Evolutionary conservation across 2,888 invertebrate genomes (phyloP), one percentile per base, ranked within the genome.

Genomic region (Apamea epomidion): DNA sequence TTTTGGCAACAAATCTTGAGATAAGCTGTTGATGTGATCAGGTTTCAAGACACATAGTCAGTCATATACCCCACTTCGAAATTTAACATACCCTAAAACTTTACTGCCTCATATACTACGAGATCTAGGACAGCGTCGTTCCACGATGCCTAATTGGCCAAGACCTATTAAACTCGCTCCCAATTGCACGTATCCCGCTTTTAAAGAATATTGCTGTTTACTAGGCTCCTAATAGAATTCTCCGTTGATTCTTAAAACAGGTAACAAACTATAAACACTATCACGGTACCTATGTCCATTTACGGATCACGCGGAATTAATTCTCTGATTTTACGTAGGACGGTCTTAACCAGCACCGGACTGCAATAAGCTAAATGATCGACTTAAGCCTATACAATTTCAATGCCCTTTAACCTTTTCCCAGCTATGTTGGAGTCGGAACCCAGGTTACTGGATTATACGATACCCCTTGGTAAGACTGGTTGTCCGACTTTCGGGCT

Each of bases 71-170:
- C 42, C 32, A n/a, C 12, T 16, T 45, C 45, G 25, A 82, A 67
- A 29, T 77, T 68, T 0, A 78, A 72, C 45, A 54, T 29, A 32
- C 37, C 45, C 37, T 74, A 54, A 74, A 79, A 72, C 32, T 74
- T 83, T 74, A 83, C 14, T 37, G 58, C 67, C 32, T 72, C 65
- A 37, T 73, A 25, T n/a, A 82, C 45, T 58, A 21, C 48, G 75
- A 77, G 77, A 78, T 70, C 65, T 76, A 70, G 78, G 58, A 69
- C 73, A 54, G 16, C n/a, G 65, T 65, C 77, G 75, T 70, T 78
- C 54, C 65, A 18, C 48, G 42, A 75, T 62, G 54, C 62, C 73
- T 78, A 85, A 85, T 85, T 84, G 45, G 29, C n/a, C 18, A 45
- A 81, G 69, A 69, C 37, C 74, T 60, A 75, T 81, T 85, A 77